A percentile compares a stretch with the other conserved stretches of the same genome.
Conservation (phyloP, 2,113 vertebrate genomes). For the Trematocara marginatum region DNA sequence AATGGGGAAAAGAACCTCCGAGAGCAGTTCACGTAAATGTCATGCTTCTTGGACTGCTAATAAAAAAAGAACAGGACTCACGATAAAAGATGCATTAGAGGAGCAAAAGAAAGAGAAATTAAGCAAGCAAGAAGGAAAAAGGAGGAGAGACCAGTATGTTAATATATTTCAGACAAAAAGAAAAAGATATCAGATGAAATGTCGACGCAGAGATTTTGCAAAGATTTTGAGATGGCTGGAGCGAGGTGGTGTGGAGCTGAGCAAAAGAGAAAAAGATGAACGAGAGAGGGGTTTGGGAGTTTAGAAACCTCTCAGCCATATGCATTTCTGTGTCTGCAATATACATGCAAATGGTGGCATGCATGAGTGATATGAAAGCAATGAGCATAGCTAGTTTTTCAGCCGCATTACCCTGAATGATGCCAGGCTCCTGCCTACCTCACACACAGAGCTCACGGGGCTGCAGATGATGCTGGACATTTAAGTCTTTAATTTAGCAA, state of each 20-base stretch:
- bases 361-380: conserved; percentile 41
- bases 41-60: conserved; percentile 43
- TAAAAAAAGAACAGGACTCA: conserved; percentile 26
- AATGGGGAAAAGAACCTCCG: conserved; percentile 34
- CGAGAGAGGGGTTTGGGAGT: conserved; percentile 19
- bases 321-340: conserved; percentile 55
- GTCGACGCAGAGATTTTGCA: conserved; percentile 19
- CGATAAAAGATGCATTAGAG: conserved; percentile 33
- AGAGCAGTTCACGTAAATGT: conserved; percentile 47
- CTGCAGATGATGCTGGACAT: conserved; percentile 7
- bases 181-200: conserved; percentile 31
- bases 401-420: conserved; percentile 37
- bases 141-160: background rate
- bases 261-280: background rate
- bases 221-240: conserved; percentile 30
- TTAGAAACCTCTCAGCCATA: conserved; percentile 49
- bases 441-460: conserved; percentile 7
- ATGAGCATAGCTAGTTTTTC: conserved; percentile 24
- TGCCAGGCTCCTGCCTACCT: conserved; percentile 22
- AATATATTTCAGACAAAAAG: conserved; percentile 50
- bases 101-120: conserved; percentile 38
- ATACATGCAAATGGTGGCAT: conserved; percentile 62
- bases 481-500: conserved; percentile 25
- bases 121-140: conserved; percentile 4
- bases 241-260: conserved; percentile 25